Evolutionary conservation across 2,888 invertebrate genomes (phyloP).

Genomic region (Ophion ventricosus): DNA sequence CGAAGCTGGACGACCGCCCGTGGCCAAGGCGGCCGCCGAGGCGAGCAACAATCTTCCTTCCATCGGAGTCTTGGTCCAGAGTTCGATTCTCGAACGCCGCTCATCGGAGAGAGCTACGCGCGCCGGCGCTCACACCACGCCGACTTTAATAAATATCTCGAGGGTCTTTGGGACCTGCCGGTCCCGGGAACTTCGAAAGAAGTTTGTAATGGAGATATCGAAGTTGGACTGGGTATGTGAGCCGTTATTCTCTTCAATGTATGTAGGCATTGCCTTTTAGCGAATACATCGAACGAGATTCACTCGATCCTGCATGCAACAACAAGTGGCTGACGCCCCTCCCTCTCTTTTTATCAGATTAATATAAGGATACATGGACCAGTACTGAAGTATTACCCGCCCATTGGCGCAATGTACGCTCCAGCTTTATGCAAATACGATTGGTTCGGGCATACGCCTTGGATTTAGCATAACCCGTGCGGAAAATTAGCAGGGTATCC

Average conservation of each 20-base stretch:
- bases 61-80: constrained; percentile 24
- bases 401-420: constrained; percentile 60
- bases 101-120: constrained; percentile 6
- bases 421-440: constrained; percentile 81
- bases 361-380: neutral
- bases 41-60: constrained; percentile 27
- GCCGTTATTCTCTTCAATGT: constrained; percentile 3
- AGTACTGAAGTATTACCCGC: constrained; percentile 14
- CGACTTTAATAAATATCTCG: constrained; percentile 76
- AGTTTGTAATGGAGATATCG: constrained; percentile 79
- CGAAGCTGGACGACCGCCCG: constrained; percentile 72
- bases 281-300: neutral
- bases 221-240: constrained; percentile 65
- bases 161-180: constrained; percentile 68
- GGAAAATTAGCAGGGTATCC: too few species aligned
- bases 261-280: neutral
- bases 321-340: constrained; percentile 1
- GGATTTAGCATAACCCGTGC: constrained; percentile 75
- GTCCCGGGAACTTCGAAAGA: constrained; percentile 22
- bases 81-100: constrained; percentile 48
- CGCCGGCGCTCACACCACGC: constrained; percentile 41
- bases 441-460: constrained; percentile 77
- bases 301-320: neutral
- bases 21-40: constrained; percentile 46
- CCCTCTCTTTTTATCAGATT: neutral